Evolutionary conservation across 2,113 vertebrate species (phyloP).

Genomic region (Campylomormyrus numenius): DNA sequence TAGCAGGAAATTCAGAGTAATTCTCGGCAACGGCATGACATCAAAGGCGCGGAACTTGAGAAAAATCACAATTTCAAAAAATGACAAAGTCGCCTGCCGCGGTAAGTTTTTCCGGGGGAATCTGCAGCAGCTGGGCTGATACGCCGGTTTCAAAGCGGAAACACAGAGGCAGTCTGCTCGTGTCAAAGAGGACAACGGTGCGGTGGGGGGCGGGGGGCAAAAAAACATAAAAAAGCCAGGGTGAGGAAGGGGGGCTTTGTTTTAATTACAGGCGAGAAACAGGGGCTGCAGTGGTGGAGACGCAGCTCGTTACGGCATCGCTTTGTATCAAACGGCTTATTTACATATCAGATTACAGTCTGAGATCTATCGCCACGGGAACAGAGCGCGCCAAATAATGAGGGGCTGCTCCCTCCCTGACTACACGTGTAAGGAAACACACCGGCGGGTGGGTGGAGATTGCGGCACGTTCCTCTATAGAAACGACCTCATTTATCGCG

Average conservation of each 20-base stretch:
- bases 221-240: slow-evolving; percentile 37
- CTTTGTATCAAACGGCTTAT: slow-evolving; percentile 83
- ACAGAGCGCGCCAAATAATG: slow-evolving; percentile 72
- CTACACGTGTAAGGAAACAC: neutral
- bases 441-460: slow-evolving; percentile 46
- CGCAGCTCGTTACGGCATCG: slow-evolving; percentile 77
- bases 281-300: slow-evolving; percentile 44
- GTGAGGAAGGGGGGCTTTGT: slow-evolving; percentile 67
- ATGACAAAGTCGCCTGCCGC: slow-evolving; percentile 56
- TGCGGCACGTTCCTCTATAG: slow-evolving; percentile 70
- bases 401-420: slow-evolving; percentile 72
- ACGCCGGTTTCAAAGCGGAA: slow-evolving; percentile 60
- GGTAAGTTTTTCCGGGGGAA: slow-evolving; percentile 49
- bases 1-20: slow-evolving; percentile 53
- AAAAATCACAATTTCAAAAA: slow-evolving; percentile 49
- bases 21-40: slow-evolving; percentile 43
- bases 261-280: slow-evolving; percentile 70
- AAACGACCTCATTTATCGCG: slow-evolving; percentile 67
- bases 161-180: slow-evolving; percentile 55
- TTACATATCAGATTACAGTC: slow-evolving; percentile 96
- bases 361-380: slow-evolving; percentile 76
- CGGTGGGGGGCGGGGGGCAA: slow-evolving; percentile 44
- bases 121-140: slow-evolving; percentile 56
- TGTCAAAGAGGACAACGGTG: slow-evolving; percentile 60
- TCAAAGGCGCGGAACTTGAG: slow-evolving; percentile 54